These are phyloP conservation scores for Rhinoptilus africanus DNA, from an alignment of 2,113 vertebrate species.

Conservation along the genomic window DNA sequence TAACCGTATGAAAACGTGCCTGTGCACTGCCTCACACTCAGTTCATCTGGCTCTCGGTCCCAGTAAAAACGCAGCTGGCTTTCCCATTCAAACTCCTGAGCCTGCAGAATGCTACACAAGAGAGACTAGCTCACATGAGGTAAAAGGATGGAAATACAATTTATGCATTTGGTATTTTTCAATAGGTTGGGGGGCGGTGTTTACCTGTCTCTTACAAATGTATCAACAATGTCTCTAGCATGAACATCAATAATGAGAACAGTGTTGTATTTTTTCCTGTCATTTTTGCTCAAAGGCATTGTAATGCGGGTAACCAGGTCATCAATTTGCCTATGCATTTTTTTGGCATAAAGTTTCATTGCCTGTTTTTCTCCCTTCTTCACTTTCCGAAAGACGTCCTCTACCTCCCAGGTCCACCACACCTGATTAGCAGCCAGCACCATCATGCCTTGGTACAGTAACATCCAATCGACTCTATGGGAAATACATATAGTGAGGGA, in stretches of 20 bases:
- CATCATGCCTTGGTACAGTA: conserved; percentile 93
- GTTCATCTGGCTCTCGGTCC: conserved; percentile 80
- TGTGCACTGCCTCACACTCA: conserved; percentile 89
- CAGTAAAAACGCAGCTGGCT: conserved; percentile 96
- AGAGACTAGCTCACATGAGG: neutral
- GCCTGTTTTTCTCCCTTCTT: conserved; percentile 86
- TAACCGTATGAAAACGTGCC: conserved; percentile 91
- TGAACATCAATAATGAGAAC: conserved; percentile 97
- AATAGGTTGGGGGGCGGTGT: rapidly evolving
- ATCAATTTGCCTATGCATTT: conserved; percentile 90
- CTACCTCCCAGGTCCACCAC: conserved; percentile 99
- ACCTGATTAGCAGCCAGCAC: conserved; percentile 93
- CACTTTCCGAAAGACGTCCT: conserved; percentile 86
- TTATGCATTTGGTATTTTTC: rapidly evolving
- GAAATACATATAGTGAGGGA: neutral
- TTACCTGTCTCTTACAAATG: conserved; percentile 86
- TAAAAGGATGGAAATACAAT: too few species aligned
- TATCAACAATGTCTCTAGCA: conserved; percentile 91
- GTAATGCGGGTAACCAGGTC: conserved; percentile 87
- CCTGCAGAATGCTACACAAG: conserved; percentile 84
- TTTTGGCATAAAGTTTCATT: conserved; percentile 84
- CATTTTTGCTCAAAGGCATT: conserved; percentile 82
- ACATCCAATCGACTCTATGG: conserved; percentile 92
- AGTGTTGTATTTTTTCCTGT: conserved; percentile 91
- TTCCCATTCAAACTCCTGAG: conserved; percentile 93